Base-by-base conservation (phyloP, 1,140 invertebrate species). In the Rhopalosiphum maidis region DNA sequence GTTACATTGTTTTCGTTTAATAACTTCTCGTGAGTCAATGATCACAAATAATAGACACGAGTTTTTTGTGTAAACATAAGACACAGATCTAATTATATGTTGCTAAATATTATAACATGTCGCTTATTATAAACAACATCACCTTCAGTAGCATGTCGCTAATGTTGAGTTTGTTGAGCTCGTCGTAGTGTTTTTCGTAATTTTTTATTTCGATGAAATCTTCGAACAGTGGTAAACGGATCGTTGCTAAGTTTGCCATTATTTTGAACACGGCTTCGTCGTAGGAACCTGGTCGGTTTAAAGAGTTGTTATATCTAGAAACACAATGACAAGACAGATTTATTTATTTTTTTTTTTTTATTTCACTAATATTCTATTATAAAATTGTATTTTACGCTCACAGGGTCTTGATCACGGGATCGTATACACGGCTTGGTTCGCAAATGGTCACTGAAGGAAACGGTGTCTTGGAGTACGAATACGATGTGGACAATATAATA, bases 401-500 rank as follows among this genome's bases (percentile, higher is more conserved):
- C 93, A 94, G 37, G 30, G 90, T 55, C 85, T 90, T 25, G 4
- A 94, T 94, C 82, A 94, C 94, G 18, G 88, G 68, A 94, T 93
- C 94, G 54, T 94, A 94, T 22, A 95, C 94, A 23, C 94, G 93
- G 93, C 95, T 94, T 46, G 93, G 87, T 89, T 94, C 94, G 85
- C 95, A 95, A 8, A 95, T 94, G 1, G 94, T 95, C 37, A 95
- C 94, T 2, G 94, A 94, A 43, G 95, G 95, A 87, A 95, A 95
- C 15, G 94, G 94, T 8, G 95, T 46, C 35, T 94, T 88, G 22
- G 94, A 88, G 77, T 95, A 94, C 3, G 93, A 93, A 94, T 94
- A 94, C 4, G 93, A 93, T 30, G 94, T 94, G 30, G 94, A 94
- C 43, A 90, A 48, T 51, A 91, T 94, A 2, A 54, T 94, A 1